phyloP scores from a whole-genome alignment of 2,113 vertebrate genomes.

The Sciurus niger region DNA sequence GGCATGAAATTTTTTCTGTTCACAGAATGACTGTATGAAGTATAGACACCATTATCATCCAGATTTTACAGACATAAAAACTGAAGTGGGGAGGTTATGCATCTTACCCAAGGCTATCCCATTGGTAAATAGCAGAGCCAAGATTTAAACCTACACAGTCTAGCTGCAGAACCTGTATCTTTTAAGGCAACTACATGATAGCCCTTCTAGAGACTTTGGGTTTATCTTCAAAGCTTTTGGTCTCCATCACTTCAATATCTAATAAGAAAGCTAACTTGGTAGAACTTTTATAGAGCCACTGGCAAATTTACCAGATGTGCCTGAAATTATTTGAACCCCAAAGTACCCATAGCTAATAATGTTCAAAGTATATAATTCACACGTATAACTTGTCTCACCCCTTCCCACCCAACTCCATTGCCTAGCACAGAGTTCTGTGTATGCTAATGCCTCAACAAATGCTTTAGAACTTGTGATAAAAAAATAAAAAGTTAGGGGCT shows the following conservation, averaged over 20 bases:
- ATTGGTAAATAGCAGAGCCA: background rate
- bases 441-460: no score
- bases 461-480: background rate
- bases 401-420: background rate
- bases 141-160: background rate
- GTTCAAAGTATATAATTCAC: background rate
- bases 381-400: background rate
- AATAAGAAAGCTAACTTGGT: background rate
- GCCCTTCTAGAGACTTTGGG: background rate
- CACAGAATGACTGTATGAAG: background rate
- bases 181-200: background rate
- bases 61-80: background rate
- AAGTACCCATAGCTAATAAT: no score
- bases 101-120: background rate
- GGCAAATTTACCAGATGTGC: background rate
- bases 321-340: background rate
- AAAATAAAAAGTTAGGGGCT: background rate
- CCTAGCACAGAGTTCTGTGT: background rate
- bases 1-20: background rate
- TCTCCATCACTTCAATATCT: conserved; percentile 5
- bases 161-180: background rate
- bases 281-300: background rate
- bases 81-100: background rate
- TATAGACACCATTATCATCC: background rate
- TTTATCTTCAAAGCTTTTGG: conserved; percentile 2